These are phyloP conservation scores for Diachasma alloeum DNA, from an alignment of 1,140 invertebrate species.

Conservation along the genomic window DNA sequence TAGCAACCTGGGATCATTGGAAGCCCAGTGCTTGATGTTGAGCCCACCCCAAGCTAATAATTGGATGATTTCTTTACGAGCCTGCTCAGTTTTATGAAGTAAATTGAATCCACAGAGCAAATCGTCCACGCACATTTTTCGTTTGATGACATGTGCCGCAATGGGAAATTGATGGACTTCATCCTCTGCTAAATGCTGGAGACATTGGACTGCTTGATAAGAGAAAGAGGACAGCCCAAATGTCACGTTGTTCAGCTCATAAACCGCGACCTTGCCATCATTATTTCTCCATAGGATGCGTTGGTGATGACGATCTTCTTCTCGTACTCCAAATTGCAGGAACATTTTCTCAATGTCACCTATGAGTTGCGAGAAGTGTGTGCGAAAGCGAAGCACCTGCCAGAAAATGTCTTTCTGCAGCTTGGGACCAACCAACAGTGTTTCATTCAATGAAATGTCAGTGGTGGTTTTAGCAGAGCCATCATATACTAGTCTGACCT, in stretches of 20 bases:
- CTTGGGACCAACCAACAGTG: constrained; percentile 38
- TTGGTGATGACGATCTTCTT: constrained; percentile 45
- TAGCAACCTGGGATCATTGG: constrained; percentile 45
- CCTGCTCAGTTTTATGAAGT: constrained; percentile 27
- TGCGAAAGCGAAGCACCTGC: constrained; percentile 45
- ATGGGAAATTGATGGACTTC: constrained; percentile 32
- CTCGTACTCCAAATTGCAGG: constrained; percentile 43
- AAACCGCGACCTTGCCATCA: constrained; percentile 26
- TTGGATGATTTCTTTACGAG: constrained; percentile 40
- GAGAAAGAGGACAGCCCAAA: constrained; percentile 58
- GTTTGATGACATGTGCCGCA: constrained; percentile 25
- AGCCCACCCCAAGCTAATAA: constrained; percentile 40
- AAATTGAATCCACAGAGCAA: constrained; percentile 35
- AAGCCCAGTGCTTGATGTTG: constrained; percentile 47
- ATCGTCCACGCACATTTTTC: constrained; percentile 45
- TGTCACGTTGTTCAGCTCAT: constrained; percentile 41
- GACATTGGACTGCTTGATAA: constrained; percentile 39
- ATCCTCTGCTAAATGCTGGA: constrained; percentile 43
- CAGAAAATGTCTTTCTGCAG: constrained; percentile 46
- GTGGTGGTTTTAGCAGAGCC: constrained; percentile 33
- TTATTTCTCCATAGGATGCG: constrained; percentile 49
- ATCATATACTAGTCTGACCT: constrained; percentile 43
- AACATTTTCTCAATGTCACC: constrained; percentile 60
- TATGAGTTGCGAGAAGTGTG: constrained; percentile 41
- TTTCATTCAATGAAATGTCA: constrained; percentile 42